These are phyloP conservation scores for Branchinecta lindahli DNA, from an alignment of 1,140 invertebrate species.

Conservation along the genomic window DNA sequence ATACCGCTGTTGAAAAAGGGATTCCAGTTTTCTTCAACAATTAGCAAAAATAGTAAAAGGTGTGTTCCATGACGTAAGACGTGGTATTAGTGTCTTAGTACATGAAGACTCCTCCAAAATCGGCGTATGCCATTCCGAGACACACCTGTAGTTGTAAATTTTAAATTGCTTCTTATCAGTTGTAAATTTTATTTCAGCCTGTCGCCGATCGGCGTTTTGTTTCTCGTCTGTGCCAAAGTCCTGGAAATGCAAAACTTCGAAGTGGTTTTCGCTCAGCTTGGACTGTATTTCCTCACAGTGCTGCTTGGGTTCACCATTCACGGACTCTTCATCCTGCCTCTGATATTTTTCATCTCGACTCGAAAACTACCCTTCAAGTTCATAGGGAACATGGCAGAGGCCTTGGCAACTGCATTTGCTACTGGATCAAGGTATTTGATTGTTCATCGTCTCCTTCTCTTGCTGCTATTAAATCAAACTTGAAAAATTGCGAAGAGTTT, in stretches of 20 bases:
- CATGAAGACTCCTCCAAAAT: no score
- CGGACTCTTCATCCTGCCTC: slow-evolving; percentile 32
- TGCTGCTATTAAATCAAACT: not conserved
- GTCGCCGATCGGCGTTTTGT: slow-evolving; percentile 52
- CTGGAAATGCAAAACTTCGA: slow-evolving; percentile 37
- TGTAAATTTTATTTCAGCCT: slow-evolving; percentile 34
- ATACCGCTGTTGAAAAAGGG: no score
- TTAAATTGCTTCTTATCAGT: no score
- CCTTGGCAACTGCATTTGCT: slow-evolving; percentile 36
- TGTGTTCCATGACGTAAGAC: no score
- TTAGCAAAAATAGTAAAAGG: no score
- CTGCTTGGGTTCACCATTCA: slow-evolving; percentile 34
- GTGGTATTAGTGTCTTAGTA: no score
- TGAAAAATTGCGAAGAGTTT: not conserved
- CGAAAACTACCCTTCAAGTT: slow-evolving; percentile 34
- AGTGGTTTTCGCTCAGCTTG: slow-evolving; percentile 35
- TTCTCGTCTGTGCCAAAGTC: slow-evolving; percentile 44
- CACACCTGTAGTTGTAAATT: no score
- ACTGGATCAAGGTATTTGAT: slow-evolving; percentile 26
- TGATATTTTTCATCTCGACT: slow-evolving; percentile 31
- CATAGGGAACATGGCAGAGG: slow-evolving; percentile 33
- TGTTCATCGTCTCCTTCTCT: slow-evolving; percentile 14
- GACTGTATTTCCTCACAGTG: slow-evolving; percentile 38
- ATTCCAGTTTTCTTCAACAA: no score
- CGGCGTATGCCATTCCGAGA: no score